phyloP scores from a whole-genome alignment of 2,797 vertebrate species.

The Protosalanx chinensis region DNA sequence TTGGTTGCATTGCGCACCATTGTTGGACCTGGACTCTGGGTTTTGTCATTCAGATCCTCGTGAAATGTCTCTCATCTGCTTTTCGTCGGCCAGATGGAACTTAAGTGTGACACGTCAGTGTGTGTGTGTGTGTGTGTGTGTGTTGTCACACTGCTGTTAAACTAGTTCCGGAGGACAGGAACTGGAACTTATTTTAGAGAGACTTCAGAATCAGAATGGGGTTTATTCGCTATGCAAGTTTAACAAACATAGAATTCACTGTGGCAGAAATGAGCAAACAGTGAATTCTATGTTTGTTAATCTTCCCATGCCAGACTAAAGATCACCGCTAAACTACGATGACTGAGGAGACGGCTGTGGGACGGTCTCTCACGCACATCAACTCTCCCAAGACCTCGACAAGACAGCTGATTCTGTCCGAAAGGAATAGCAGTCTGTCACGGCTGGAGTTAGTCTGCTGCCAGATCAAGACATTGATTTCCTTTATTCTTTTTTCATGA shows the following conservation, averaged over 20 bases:
- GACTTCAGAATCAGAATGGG: too few relatives aligned
- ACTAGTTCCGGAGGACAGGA: background rate
- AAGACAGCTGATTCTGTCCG: too few relatives aligned
- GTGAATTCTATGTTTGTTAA: too few relatives aligned
- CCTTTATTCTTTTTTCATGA: too few relatives aligned
- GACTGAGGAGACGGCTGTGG: background rate
- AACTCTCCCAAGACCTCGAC: too few relatives aligned
- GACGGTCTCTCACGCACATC: background rate
- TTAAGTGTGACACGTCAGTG: background rate
- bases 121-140: background rate
- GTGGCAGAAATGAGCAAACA: too few relatives aligned
- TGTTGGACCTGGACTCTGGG: background rate
- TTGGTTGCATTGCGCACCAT: background rate
- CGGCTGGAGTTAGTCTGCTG: too few relatives aligned
- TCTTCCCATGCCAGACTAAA: background rate
- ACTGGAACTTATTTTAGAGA: background rate
- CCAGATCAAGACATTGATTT: too few relatives aligned
- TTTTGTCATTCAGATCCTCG: background rate
- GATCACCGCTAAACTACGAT: background rate
- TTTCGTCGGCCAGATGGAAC: background rate
- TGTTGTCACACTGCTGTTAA: background rate
- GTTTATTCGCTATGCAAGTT: too few relatives aligned
- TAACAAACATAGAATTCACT: too few relatives aligned
- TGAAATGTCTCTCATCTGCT: background rate
- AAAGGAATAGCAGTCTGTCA: too few relatives aligned